Evolutionary conservation across 2,888 invertebrate species (phyloP), one percentile per base, ranked within the genome.

Genomic region (Pelosia muscerda): DNA sequence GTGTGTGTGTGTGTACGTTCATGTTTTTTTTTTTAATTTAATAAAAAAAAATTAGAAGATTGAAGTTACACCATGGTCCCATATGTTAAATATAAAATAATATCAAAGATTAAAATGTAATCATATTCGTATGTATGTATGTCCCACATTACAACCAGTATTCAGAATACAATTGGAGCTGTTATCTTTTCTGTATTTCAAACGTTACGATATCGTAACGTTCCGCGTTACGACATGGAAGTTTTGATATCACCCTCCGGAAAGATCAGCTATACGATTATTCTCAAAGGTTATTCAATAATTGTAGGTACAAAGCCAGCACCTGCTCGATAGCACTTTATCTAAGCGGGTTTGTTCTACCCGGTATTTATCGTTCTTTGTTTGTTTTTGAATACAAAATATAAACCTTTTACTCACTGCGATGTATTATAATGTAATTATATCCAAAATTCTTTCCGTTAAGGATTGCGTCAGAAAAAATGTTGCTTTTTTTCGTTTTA

Each of bases 341-440:
- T 81, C 80, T 72, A 71, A 71, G 69, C 68, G 71, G 55, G 62
- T 76, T 76, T 77, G 63, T 58, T 56, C 68, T 63, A 28, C 61
- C 79, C 57, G 62, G 66, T 68, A 72, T 71, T 73, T 75, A 73
- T 70, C 60, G 22, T 68, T 74, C 72, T 76, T 82, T 82, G 81
- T 82, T 81, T 78, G 75, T 67, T 66, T 76, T 68, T 78, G 81
- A 77, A 82, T 77, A 78, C 75, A 78, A 81, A 80, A 66, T 74
- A 75, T 72, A 54, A 76, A 81, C 73, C 78, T 81, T 80, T 81
- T 74, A 76, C 74, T 78, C 76, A 74, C 62, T 71, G 63, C 60
- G 72, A 78, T 81, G 79, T 81, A 77, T 81, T 73, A 81, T 82
- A 81, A 80, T 76, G 74, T 76, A 73, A 77, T 80, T 80, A 74